These are phyloP conservation scores for Drosophila bifasciata DNA, from an alignment of 1,140 invertebrate genomes.

Conservation along the genomic window DNA sequence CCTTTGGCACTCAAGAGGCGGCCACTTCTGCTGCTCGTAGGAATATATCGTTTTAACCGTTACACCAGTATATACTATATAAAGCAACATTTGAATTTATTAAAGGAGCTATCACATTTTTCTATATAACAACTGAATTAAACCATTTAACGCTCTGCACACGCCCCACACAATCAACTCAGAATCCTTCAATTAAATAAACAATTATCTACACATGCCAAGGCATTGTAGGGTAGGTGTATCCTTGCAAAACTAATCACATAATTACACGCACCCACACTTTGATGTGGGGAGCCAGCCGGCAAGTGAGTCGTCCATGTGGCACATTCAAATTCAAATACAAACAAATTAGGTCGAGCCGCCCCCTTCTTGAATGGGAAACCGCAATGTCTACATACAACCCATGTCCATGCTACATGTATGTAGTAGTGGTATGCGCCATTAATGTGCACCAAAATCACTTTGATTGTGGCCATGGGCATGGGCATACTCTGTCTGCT, in stretches of 20 bases:
- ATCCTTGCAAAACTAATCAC: conserved; percentile 59
- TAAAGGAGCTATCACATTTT: background rate
- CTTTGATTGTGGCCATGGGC: conserved; percentile 51
- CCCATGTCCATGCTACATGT: conserved; percentile 11
- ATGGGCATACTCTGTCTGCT: conserved; percentile 8
- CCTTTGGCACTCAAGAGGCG: conserved; percentile 14
- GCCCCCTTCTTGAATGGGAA: conserved; percentile 22
- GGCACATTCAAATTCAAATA: conserved; percentile 54
- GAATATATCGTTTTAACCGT: too few relatives aligned
- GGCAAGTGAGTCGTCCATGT: conserved; percentile 7
- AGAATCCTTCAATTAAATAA: conserved; percentile 56
- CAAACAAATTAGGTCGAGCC: conserved; percentile 46
- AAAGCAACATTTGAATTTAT: too few relatives aligned
- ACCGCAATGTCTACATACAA: conserved; percentile 21
- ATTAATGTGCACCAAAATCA: conserved; percentile 68
- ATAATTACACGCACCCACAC: conserved; percentile 64
- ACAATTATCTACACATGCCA: conserved; percentile 47
- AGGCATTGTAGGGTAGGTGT: conserved; percentile 10
- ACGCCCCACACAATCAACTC: conserved; percentile 44
- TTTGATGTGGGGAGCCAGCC: conserved; percentile 49
- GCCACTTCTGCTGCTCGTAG: background rate
- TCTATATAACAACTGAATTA: conserved; percentile 11
- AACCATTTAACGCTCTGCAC: conserved; percentile 32
- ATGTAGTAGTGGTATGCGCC: conserved; percentile 35
- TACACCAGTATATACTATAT: too few relatives aligned